Evolutionary conservation across 1,140 invertebrate species (phyloP), one percentile per base, ranked within the genome.

Genomic region (Lineus longissimus): DNA sequence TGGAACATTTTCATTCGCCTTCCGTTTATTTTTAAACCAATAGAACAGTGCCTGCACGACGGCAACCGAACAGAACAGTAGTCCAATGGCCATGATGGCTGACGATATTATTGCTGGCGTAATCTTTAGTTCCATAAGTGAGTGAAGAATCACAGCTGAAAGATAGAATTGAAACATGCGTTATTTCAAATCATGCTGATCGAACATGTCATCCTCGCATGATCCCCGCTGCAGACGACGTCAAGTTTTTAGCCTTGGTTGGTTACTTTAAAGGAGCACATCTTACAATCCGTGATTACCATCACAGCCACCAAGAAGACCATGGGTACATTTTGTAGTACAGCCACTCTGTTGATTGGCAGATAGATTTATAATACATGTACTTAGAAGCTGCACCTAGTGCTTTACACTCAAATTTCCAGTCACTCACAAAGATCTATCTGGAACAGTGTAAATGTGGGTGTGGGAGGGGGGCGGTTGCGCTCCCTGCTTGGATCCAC

Each of bases 31-130:
- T 82, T 88, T 89, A 79, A 94, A 92, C 93, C 93, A 95, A 22
- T 95, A 88, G 79, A 94, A 94, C 2, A 94, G 91, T 77, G 94
- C 95, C 81, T 95, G 93, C 9, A 95, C 91, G 87, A 94, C 91
- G 47, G 92, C 91, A 72, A 91, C 90, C 62, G 92, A 91, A 78
- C 93, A 94, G 82, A 95, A 94, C 15, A 95, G 86, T 41, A 95
- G 93, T 0, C 92, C 92, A 1, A 93, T 83, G 9, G 90, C 92
- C 54, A 95, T 93, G 70, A 95, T 88, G 0, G 92, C 87, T 68
- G 90, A 92, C 2, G 92, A 93, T 22, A 94, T 88, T 63, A 95
- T 92, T 1, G 93, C 93, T 9, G 93, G 91, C 25, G 91, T 92
- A 11, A 91, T 92, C n/a, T 51, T 51, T 4, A 51, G 25, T 51